Percentiles rank a stretch among this genome's conserved stretches.
phyloP scores from a whole-genome alignment of 2,113 vertebrate species.

The Eptatretus burgeri region DNA sequence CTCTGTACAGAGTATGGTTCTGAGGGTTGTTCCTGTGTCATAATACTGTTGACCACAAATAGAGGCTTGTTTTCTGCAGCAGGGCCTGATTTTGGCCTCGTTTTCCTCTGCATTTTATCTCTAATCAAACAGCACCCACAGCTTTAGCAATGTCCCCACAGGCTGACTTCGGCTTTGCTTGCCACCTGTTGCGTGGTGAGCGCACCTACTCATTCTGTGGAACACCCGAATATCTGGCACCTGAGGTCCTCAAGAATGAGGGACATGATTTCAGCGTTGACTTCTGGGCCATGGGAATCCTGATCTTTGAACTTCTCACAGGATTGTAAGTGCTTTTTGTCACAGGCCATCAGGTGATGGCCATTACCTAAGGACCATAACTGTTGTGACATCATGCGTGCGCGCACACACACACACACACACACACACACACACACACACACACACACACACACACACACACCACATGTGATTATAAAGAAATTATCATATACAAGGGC shows the following conservation, averaged over 20 bases:
- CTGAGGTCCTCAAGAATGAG: slow-evolving; percentile 39
- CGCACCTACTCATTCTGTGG: slow-evolving; percentile 42
- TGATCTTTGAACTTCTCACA: slow-evolving; percentile 28
- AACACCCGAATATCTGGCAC: slow-evolving; percentile 37
- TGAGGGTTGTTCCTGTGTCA: too few relatives aligned
- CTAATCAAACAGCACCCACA: not conserved
- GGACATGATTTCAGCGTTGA: slow-evolving; percentile 37
- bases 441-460: too few relatives aligned
- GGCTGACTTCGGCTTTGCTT: slow-evolving; percentile 46
- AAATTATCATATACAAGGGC: too few relatives aligned
- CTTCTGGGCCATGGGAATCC: slow-evolving; percentile 36
- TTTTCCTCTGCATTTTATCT: not conserved
- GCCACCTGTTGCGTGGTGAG: slow-evolving; percentile 23
- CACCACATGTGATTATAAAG: too few relatives aligned
- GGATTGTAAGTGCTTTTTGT: slow-evolving; percentile 21
- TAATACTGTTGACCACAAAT: too few relatives aligned
- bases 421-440: too few relatives aligned
- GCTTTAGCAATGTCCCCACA: slow-evolving; percentile 10
- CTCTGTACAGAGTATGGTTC: too few relatives aligned
- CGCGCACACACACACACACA: too few relatives aligned
- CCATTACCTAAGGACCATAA: too few relatives aligned
- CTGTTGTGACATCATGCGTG: too few relatives aligned
- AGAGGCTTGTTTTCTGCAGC: too few relatives aligned
- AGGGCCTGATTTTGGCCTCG: fast-evolving
- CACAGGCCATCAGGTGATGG: not conserved